A percentile compares a stretch with the other conserved stretches of the same genome.
Conservation (phyloP, 1,140 invertebrate genomes). For the Chionoecetes opilio region DNA sequence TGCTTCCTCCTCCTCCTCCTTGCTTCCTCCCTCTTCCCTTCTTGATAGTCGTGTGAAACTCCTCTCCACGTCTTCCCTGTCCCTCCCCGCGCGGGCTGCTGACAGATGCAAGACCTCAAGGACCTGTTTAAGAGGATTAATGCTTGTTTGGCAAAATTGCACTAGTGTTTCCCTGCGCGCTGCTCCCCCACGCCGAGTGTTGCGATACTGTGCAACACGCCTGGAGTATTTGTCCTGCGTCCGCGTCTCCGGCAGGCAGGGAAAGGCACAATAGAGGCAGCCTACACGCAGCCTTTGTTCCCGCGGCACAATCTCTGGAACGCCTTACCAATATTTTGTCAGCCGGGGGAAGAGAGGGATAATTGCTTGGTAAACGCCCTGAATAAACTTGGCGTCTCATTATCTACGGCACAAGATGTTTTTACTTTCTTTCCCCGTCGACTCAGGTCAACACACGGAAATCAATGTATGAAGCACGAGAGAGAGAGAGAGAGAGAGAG, state of each 20-base stretch:
- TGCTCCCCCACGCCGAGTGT: slow-evolving; percentile 10
- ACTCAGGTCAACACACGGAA: slow-evolving; percentile 44
- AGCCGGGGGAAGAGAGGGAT: slow-evolving; percentile 62
- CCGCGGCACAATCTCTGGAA: slow-evolving; percentile 49
- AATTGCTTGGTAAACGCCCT: slow-evolving; percentile 60
- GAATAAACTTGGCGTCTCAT: slow-evolving; percentile 65
- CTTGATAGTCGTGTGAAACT: background rate
- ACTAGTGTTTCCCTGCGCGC: slow-evolving; percentile 44
- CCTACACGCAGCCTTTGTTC: slow-evolving; percentile 53
- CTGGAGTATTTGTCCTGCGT: slow-evolving; percentile 60
- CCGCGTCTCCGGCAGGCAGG: background rate
- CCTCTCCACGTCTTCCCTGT: background rate
- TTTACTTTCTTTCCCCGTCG: slow-evolving; percentile 32
- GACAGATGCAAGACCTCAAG: slow-evolving; percentile 59
- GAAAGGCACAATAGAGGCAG: slow-evolving; percentile 10
- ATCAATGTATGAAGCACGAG: slow-evolving; percentile 40
- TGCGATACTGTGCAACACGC: slow-evolving; percentile 59
- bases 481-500: background rate
- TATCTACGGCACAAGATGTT: slow-evolving; percentile 64
- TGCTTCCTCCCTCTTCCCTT: background rate
- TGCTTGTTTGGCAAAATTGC: slow-evolving; percentile 69
- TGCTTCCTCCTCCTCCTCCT: background rate
- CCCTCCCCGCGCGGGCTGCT: slow-evolving; percentile 51
- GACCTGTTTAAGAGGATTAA: slow-evolving; percentile 58
- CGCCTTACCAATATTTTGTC: slow-evolving; percentile 75